phyloP scores from a whole-genome alignment of 2,113 vertebrate genomes.

The Nestor notabilis region DNA sequence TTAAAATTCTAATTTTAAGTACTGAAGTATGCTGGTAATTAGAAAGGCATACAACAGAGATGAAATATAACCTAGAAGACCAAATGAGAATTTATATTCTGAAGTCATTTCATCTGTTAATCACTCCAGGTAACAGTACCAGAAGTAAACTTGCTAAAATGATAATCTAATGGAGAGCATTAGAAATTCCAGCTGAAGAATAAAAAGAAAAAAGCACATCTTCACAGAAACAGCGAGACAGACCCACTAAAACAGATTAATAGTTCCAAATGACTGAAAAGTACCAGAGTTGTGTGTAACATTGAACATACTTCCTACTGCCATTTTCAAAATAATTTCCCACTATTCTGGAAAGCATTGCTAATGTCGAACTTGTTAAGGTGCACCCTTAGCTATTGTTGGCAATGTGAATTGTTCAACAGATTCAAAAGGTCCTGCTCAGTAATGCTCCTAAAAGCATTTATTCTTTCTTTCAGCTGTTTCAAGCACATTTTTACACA shows the following conservation, averaged over 20 bases:
- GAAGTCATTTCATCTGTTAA: slow-evolving; percentile 20
- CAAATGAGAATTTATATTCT: slow-evolving; percentile 8
- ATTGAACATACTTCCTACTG: not conserved
- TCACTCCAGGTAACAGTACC: not conserved
- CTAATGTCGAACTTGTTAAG: not conserved
- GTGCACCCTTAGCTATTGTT: not conserved
- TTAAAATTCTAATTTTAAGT: not conserved
- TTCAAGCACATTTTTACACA: not conserved
- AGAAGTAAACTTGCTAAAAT: slow-evolving; percentile 5
- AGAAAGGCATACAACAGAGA: slow-evolving; percentile 36
- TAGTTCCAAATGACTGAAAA: not conserved
- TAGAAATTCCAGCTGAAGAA: not conserved
- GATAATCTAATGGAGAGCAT: not conserved
- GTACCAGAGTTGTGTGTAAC: not conserved
- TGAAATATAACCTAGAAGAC: not conserved
- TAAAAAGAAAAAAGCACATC: not conserved
- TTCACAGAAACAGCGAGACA: not conserved
- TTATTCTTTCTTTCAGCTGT: not conserved
- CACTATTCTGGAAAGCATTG: slow-evolving; percentile 28
- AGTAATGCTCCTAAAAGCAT: not conserved
- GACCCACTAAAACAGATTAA: not conserved
- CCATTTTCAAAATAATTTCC: slow-evolving; percentile 15
- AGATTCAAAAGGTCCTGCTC: not conserved
- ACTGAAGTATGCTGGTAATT: not conserved
- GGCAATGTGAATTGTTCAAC: not conserved